A percentile compares a stretch with the other conserved stretches of the same genome.
These are phyloP conservation scores for Ophion ellenae DNA, from an alignment of 2,888 invertebrate species.

Conservation along the genomic window DNA sequence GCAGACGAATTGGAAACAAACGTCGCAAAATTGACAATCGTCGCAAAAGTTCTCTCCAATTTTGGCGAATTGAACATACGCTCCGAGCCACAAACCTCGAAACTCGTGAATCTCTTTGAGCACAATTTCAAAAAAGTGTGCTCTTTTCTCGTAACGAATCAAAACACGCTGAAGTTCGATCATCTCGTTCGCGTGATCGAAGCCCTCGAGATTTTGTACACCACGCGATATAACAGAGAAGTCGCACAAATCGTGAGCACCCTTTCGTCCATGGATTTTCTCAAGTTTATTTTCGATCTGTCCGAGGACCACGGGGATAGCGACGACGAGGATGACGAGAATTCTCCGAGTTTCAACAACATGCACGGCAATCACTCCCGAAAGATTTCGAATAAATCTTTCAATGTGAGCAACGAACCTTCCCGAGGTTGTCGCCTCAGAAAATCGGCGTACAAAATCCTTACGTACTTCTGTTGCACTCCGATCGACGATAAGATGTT, in stretches of 20 bases:
- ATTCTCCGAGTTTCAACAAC: constrained; percentile 4
- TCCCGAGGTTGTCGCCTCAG: constrained; percentile 69
- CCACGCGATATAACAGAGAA: constrained; percentile 67
- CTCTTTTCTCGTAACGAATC: neutral
- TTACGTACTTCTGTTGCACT: constrained; percentile 75
- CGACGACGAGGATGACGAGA: constrained; percentile 30
- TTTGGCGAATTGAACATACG: constrained; percentile 71
- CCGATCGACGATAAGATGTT: constrained; percentile 65
- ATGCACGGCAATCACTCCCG: constrained; percentile 9
- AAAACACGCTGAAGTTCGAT: constrained; percentile 32
- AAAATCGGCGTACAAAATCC: constrained; percentile 72
- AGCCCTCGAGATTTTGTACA: constrained; percentile 71
- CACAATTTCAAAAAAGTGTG: constrained; percentile 24
- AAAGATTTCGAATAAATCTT: neutral
- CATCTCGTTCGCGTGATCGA: constrained; percentile 59
- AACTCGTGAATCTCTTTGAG: constrained; percentile 4
- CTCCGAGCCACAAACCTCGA: neutral
- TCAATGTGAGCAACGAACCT: constrained; percentile 13
- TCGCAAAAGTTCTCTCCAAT: constrained; percentile 74
- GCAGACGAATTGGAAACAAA: constrained; percentile 64
- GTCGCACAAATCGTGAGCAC: constrained; percentile 72
- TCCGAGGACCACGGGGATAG: constrained; percentile 68
- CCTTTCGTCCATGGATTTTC: constrained; percentile 64
- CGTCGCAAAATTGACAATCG: constrained; percentile 72
- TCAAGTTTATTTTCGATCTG: constrained; percentile 69